Evolutionary conservation across 2,797 vertebrate species (phyloP).

Genomic region (Australoheros facetus): DNA sequence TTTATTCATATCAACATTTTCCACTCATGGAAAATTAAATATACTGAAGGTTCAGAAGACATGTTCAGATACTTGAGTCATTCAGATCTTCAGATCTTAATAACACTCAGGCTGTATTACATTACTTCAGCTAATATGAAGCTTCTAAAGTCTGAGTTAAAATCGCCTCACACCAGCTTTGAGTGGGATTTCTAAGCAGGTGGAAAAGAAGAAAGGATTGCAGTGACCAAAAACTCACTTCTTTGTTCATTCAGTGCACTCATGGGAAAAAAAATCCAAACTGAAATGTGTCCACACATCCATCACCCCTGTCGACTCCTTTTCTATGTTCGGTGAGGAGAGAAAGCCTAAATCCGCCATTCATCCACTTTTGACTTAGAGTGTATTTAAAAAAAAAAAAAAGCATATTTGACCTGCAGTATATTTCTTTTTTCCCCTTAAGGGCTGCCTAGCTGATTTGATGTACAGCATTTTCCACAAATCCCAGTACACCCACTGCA

Average conservation of each 20-base stretch:
- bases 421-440: neutral
- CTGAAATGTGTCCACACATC: neutral
- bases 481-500: conserved; percentile 8
- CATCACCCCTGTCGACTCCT: neutral
- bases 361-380: neutral
- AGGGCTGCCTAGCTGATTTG: conserved; percentile 5
- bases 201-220: neutral
- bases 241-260: neutral
- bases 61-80: neutral
- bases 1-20: neutral
- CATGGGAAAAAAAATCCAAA: neutral
- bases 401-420: neutral
- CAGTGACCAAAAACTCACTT: neutral
- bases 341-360: neutral
- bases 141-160: neutral
- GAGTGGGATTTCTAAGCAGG: neutral
- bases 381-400: neutral
- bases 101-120: neutral
- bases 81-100: neutral
- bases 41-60: neutral
- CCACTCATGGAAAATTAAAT: neutral
- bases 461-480: conserved; percentile 20
- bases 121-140: neutral
- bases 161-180: neutral
- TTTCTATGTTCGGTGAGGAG: neutral